Conservation (phyloP, 2,888 invertebrate species). For the Diachrysia chrysitis region DNA sequence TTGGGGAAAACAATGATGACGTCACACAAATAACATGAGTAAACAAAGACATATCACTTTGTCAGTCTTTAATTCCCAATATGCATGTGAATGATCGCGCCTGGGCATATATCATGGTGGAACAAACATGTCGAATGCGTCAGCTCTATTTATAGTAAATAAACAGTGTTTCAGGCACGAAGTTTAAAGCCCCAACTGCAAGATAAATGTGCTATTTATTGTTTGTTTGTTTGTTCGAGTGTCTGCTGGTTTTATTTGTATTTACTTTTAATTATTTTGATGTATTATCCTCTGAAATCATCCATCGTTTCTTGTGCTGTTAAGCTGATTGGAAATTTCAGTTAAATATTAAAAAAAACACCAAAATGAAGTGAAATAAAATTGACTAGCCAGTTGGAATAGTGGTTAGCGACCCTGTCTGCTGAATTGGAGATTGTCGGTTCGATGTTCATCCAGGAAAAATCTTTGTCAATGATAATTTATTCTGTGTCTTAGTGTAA, state of each 20-base stretch:
- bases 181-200: conserved; percentile 17
- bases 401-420: no score
- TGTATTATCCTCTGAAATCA: background rate
- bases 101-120: conserved; percentile 9
- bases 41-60: conserved; percentile 16
- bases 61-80: conserved; percentile 21
- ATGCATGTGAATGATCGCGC: conserved; percentile 14
- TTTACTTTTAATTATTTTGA: conserved; percentile 12
- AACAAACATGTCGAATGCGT: conserved; percentile 23
- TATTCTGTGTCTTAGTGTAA: no score
- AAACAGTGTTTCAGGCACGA: conserved; percentile 12
- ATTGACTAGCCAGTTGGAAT: no score
- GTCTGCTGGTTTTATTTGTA: conserved; percentile 5
- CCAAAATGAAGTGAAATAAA: background rate
- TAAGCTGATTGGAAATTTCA: background rate
- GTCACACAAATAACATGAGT: background rate
- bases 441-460: no score
- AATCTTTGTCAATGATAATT: no score
- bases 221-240: conserved; percentile 4
- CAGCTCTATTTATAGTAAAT: conserved; percentile 24
- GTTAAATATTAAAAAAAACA: background rate
- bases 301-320: background rate
- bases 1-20: conserved; percentile 3
- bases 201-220: conserved; percentile 14
- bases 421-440: no score